Evolutionary conservation across 2,113 vertebrate genomes (phyloP), one percentile per base, ranked within the genome.

Genomic region (Platichthys stellatus): DNA sequence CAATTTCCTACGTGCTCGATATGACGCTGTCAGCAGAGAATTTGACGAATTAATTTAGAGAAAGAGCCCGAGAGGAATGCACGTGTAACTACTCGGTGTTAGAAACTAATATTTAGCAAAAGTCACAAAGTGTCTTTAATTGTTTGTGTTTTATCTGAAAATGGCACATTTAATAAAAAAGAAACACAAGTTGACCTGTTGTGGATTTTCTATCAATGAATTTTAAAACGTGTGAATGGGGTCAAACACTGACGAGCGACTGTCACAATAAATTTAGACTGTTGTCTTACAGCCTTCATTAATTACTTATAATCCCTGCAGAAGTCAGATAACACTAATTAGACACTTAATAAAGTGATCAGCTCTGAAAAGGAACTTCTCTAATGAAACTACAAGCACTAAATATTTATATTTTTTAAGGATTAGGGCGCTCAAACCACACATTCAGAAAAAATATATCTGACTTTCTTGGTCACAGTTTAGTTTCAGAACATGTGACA

Each of bases 341-440:
- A 92, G 90, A 53, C 26, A 12, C 58, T 45, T 65, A 93, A 93
- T 88, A 92, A 89, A 94, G 94, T 93, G 93, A 90, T 93, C 94
- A 95, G 92, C 2, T 17, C 17, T 61, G 9, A 90, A 87, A 71
- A 43, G 13, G 23, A 91, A 84, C 77, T 83, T 62, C n/a, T 80
- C 59, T 85, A 56, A 28, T 82, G 80, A 86, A 82, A 78, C 21
- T 66, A 13, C 93, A 96, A 93, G 95, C 93, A 95, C 93, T 61
- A 13, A 58, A 71, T 63, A 18, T 49, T 49, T 59, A 20, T 51
- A 7, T 67, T 75, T 21, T 75, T 5, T 43, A 59, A 58, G 68
- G 91, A 96, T 95, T 94, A 94, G 93, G 93, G 93, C 12, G 8
- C 24, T 24, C 3, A 66, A 21, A 24, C 0, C 13, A 40, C 61